A percentile compares a stretch with the other conserved stretches of the same genome.
Evolutionary conservation across 1,140 invertebrate genomes (phyloP).

Genomic region (Asobara japonica): DNA sequence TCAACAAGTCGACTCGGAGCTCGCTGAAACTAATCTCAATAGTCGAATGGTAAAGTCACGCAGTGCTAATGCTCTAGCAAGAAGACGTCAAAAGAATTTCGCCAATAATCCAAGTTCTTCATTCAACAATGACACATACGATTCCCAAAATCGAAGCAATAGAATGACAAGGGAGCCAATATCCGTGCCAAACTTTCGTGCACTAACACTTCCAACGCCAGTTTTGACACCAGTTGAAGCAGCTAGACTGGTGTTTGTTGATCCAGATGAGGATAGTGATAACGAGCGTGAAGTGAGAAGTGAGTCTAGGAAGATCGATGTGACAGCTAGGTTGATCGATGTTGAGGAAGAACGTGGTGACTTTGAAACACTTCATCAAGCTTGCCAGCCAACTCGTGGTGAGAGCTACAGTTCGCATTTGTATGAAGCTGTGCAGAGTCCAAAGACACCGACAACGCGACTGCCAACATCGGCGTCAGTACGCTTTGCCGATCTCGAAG

Average conservation of each 20-base stretch:
- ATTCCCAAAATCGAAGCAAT: conserved; percentile 28
- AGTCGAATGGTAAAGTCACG: conserved; percentile 65
- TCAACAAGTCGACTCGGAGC: conserved; percentile 63
- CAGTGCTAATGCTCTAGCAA: conserved; percentile 60
- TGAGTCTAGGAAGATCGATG: not conserved
- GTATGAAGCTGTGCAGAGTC: conserved; percentile 69
- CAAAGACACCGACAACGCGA: conserved; percentile 70
- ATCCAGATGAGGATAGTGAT: conserved; percentile 75
- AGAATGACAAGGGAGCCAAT: conserved; percentile 76
- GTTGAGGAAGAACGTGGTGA: conserved; percentile 60
- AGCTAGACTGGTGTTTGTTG: conserved; percentile 75
- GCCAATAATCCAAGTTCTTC: conserved; percentile 35
- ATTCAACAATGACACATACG: conserved; percentile 24
- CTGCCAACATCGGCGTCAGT: conserved; percentile 75
- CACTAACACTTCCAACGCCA: conserved; percentile 72
- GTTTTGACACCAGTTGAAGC: conserved; percentile 76
- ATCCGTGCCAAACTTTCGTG: conserved; percentile 80
- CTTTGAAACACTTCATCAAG: conserved; percentile 63
- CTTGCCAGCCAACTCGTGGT: conserved; percentile 65
- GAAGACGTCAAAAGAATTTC: conserved; percentile 52
- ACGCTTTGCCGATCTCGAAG: conserved; percentile 70
- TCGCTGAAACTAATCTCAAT: conserved; percentile 53
- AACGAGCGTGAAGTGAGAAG: conserved; percentile 58
- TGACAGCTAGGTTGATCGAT: conserved; percentile 59
- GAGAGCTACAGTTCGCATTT: conserved; percentile 72